Conservation (phyloP, 1,140 invertebrate species). For the Lamellibrachia luymesi region DNA sequence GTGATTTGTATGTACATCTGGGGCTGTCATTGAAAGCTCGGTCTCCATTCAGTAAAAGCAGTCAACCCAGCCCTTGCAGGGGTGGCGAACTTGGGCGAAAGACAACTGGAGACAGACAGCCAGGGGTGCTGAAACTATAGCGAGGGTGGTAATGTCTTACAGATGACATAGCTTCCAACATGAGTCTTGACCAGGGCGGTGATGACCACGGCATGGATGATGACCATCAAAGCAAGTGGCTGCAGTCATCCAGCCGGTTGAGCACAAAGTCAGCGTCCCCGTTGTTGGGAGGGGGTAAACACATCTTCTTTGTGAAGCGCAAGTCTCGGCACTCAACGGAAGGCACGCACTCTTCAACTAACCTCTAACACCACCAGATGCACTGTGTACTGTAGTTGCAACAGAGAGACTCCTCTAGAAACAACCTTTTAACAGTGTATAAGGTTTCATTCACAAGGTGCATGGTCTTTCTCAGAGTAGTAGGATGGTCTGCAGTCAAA, state of each 20-base stretch:
- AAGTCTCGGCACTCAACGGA: not conserved
- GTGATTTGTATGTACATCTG: not conserved
- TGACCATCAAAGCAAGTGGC: not conserved
- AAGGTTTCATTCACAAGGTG: not conserved
- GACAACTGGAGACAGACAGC: not conserved
- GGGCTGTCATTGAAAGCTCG: not conserved
- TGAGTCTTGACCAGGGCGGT: not conserved
- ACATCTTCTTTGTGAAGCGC: not conserved
- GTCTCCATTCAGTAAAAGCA: not conserved
- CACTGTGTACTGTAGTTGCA: not conserved
- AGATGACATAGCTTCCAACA: not conserved
- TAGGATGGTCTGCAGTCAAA: too few relatives aligned
- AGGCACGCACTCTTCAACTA: not conserved
- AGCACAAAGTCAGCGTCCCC: not conserved
- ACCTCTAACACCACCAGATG: not conserved
- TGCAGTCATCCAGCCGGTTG: not conserved
- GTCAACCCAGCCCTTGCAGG: not conserved
- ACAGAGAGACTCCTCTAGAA: not conserved
- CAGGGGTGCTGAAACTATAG: not conserved
- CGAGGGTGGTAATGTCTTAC: not conserved
- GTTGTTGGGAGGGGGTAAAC: not conserved
- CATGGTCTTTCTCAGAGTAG: not conserved
- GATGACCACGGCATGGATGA: not conserved
- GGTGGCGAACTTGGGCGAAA: not conserved
- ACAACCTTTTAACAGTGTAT: not conserved